Evolutionary conservation across 2,113 vertebrate genomes (phyloP).

Genomic region (Isichthys henryi): DNA sequence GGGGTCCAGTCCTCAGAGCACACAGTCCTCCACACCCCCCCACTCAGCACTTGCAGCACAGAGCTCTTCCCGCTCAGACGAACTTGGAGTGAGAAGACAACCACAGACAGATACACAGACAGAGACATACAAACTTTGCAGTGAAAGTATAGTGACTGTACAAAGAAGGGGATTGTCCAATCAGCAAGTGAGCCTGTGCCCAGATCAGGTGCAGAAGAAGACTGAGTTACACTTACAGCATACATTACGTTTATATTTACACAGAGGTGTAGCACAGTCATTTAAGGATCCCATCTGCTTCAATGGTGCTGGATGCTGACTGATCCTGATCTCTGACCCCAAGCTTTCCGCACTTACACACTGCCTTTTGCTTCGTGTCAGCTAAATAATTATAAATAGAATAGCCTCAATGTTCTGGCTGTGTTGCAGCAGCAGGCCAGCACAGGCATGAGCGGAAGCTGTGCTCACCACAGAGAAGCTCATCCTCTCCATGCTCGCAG

Average conservation of each 20-base stretch:
- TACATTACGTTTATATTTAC: background rate
- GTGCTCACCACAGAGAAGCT: slow-evolving; percentile 60
- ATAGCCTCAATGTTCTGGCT: background rate
- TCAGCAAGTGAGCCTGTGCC: background rate
- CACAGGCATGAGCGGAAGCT: background rate
- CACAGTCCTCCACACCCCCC: slow-evolving; percentile 57
- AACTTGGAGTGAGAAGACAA: slow-evolving; percentile 38
- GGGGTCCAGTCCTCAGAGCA: slow-evolving; percentile 61
- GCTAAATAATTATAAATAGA: background rate
- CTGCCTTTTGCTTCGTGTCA: background rate
- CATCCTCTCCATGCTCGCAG: slow-evolving; percentile 60
- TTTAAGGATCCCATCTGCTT: background rate
- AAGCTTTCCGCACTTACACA: background rate
- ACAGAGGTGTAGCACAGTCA: background rate
- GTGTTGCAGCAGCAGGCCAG: background rate
- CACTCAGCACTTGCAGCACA: slow-evolving; percentile 58
- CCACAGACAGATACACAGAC: slow-evolving; percentile 8
- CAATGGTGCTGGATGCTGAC: background rate
- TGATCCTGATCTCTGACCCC: background rate
- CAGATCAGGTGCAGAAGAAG: background rate
- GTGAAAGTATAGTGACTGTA: background rate
- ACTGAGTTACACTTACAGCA: background rate
- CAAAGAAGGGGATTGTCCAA: background rate
- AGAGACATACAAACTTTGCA: background rate
- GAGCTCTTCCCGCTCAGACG: slow-evolving; percentile 60